Evolutionary conservation across 2,113 vertebrate species (phyloP), one percentile per base, ranked within the genome.

Genomic region (Polypterus senegalus): DNA sequence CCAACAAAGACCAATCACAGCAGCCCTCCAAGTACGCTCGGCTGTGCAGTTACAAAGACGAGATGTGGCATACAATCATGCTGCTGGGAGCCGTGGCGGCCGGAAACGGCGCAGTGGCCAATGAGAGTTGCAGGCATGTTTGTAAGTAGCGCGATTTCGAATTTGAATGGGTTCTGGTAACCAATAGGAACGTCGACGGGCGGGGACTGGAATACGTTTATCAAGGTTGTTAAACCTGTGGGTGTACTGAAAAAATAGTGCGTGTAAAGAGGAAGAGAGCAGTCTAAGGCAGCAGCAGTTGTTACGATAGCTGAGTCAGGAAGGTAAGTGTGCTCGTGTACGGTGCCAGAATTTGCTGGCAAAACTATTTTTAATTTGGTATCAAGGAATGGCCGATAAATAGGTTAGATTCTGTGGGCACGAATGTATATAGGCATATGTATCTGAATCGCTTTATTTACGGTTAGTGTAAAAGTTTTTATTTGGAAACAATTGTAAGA

Each of bases 171-270:
- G 4, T 6, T 1, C 3, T 10, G 57, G 11, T 46, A 58, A 57
- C 83, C 78, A 85, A 85, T 79, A 3, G 49, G 11, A 5, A 46
- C 3, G 0, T 3, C 27, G 4, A 3, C 59, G 81, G 79, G n/a
- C 79, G 81, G 69, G 77, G 51, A 54, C 48, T 0, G 27, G 43
- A 62, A 60, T 63, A 64, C 69, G 75, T 9, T 72, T 71, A 68
- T 71, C 70, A 84, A 78, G 82, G 76, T 84, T 73, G 78, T 69
- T 66, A 48, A 74, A 52, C 67, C 9, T 46, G 9, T 8, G 67
- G 58, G 27, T 51, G 27, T 68, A 47, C 61, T 70, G 68, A 83
- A 78, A 78, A 80, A 85, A 83, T 78, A 81, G 70, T 73, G 64
- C 55, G 54, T 61, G 64, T 63, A 69, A 63, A 63, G 67, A 57